These are phyloP conservation scores for Alentia gelatinosa DNA, from an alignment of 2,888 invertebrate species.

Conservation along the genomic window DNA sequence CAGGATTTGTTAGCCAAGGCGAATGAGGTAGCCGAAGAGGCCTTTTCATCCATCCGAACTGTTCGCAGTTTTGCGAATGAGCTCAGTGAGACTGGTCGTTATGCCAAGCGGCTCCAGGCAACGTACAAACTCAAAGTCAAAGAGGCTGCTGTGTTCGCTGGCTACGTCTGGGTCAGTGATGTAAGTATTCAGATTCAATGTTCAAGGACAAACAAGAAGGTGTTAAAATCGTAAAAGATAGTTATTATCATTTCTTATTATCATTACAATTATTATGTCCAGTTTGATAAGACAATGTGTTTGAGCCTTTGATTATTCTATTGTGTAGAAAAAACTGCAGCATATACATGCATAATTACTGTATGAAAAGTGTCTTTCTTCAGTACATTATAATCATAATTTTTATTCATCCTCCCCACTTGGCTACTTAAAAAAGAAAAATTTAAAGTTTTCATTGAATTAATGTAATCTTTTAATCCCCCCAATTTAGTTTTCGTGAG, in stretches of 20 bases:
- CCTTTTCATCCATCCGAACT: constrained; percentile 80
- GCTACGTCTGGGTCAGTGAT: constrained; percentile 80
- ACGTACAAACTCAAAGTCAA: constrained; percentile 72
- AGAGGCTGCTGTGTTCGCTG: constrained; percentile 78
- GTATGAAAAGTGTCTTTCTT: background rate
- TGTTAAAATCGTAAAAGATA: no score
- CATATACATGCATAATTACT: background rate
- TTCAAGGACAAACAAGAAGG: background rate
- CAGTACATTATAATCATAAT: background rate
- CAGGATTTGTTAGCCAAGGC: constrained; percentile 80
- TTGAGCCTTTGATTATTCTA: no score
- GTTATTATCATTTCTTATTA: background rate
- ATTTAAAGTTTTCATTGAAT: background rate
- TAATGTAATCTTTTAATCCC: background rate
- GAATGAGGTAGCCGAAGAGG: constrained; percentile 81
- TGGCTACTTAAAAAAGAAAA: background rate
- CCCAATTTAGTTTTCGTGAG: background rate
- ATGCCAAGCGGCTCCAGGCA: constrained; percentile 68
- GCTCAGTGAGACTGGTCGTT: constrained; percentile 74
- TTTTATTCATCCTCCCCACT: background rate
- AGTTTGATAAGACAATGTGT: no score
- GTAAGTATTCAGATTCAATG: constrained; percentile 61
- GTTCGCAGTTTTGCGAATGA: constrained; percentile 81
- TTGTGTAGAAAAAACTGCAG: no score
- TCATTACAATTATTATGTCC: background rate